phyloP scores from a whole-genome alignment of 2,113 vertebrate genomes.

The Plestiodon gilberti region DNA sequence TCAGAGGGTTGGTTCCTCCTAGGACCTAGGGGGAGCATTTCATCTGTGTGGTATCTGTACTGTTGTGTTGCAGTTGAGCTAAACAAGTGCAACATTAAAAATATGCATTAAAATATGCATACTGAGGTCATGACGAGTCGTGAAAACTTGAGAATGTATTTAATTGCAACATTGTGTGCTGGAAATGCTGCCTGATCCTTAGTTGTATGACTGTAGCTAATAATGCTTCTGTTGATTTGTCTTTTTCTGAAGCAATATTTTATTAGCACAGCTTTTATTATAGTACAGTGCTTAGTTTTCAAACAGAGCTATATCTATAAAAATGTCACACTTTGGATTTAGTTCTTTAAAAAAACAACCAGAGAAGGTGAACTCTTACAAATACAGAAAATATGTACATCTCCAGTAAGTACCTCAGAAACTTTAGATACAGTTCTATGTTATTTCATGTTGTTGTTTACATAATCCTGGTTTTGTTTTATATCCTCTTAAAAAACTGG shows the following conservation, averaged over 20 bases:
- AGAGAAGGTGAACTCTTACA: neutral
- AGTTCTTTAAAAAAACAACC: neutral
- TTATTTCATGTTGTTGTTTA: neutral
- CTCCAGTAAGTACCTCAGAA: neutral
- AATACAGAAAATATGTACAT: neutral
- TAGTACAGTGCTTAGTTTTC: neutral
- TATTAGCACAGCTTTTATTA: too few relatives aligned
- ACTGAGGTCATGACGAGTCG: too few relatives aligned
- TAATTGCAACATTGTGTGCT: too few relatives aligned
- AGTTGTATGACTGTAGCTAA: neutral
- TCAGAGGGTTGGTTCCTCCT: neutral
- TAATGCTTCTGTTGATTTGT: neutral
- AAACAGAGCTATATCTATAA: neutral
- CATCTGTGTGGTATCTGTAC: neutral
- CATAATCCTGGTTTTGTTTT: neutral
- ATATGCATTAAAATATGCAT: too few relatives aligned
- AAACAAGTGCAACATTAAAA: rapidly evolving
- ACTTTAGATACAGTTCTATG: neutral
- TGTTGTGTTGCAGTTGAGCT: neutral
- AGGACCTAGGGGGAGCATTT: too few relatives aligned
- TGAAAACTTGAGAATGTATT: too few relatives aligned
- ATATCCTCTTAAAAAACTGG: neutral
- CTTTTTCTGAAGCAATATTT: neutral
- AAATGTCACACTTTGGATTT: neutral
- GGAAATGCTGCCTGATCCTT: neutral